Conservation (phyloP, 2,888 invertebrate genomes). For the Pheosia gnoma region DNA sequence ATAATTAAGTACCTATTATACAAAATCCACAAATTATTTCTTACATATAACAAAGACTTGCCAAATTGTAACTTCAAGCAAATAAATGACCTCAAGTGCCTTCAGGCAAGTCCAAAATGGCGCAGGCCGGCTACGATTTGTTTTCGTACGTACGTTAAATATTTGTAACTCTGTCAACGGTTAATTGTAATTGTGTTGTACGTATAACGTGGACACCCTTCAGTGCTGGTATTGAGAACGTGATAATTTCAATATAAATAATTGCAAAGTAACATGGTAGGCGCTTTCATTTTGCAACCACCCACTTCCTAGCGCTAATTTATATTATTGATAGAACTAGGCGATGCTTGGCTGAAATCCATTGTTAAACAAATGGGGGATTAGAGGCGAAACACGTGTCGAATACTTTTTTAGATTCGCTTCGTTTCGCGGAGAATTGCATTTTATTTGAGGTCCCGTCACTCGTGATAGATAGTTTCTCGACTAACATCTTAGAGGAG, state of each 20-base stretch:
- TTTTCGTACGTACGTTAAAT: conserved; percentile 42
- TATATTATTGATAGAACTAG: too few species aligned
- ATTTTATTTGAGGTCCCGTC: too few species aligned
- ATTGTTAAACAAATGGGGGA: too few species aligned
- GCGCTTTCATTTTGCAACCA: conserved; percentile 38
- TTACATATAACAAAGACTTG: conserved; percentile 49
- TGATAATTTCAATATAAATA: conserved; percentile 82
- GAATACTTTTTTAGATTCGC: too few species aligned
- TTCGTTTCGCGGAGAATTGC: too few species aligned
- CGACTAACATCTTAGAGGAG: too few species aligned
- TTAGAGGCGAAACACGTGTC: too few species aligned
- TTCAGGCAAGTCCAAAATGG: conserved; percentile 71
- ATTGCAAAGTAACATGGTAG: conserved; percentile 55
- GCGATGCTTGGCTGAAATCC: too few species aligned
- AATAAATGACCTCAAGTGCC: conserved; percentile 77
- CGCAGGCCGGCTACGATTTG: conserved; percentile 60
- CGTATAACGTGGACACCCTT: conserved; percentile 81
- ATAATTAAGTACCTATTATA: background rate
- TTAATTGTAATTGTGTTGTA: conserved; percentile 76
- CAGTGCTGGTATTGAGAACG: conserved; percentile 77
- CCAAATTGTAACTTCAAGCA: conserved; percentile 65
- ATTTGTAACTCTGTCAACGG: conserved; percentile 55
- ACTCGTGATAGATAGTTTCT: too few species aligned
- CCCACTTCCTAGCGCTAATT: background rate
- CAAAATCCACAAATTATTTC: background rate